Percentiles rank a stretch among this genome's conserved stretches.
Conservation (phyloP, 2,888 invertebrate species). For the Dynastes hyllus region DNA sequence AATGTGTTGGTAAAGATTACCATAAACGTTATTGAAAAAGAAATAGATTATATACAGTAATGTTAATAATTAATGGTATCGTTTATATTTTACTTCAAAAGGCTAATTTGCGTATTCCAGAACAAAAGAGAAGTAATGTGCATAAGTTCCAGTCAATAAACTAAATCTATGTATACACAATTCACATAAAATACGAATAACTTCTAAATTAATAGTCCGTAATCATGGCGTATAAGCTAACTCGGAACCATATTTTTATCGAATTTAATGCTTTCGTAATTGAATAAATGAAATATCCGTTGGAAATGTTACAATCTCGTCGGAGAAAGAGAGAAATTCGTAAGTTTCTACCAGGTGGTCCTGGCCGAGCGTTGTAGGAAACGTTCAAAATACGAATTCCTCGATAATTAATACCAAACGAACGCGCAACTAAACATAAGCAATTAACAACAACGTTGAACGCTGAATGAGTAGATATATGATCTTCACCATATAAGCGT, state of each 20-base stretch:
- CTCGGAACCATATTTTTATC: slow-evolving; percentile 15
- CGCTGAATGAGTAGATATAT: background rate
- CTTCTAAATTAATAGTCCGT: background rate
- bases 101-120: too few species aligned
- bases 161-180: background rate
- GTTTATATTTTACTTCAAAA: too few species aligned
- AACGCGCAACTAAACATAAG: slow-evolving; percentile 30
- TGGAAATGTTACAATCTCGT: slow-evolving; percentile 11
- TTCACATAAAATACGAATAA: background rate
- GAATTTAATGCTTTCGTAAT: slow-evolving; percentile 20
- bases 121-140: too few species aligned
- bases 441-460: slow-evolving; percentile 32
- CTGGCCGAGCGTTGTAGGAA: slow-evolving; percentile 4
- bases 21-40: too few species aligned
- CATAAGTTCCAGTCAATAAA: too few species aligned
- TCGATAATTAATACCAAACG: slow-evolving; percentile 35
- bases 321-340: slow-evolving; percentile 30
- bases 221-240: background rate
- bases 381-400: slow-evolving; percentile 35
- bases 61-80: too few species aligned
- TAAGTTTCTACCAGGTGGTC: slow-evolving; percentile 34
- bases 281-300: slow-evolving; percentile 23
- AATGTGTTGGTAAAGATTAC: too few species aligned
- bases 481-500: background rate
- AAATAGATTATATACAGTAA: too few species aligned